phyloP scores from a whole-genome alignment of 2,888 invertebrate species.

The Xanthia togata region DNA sequence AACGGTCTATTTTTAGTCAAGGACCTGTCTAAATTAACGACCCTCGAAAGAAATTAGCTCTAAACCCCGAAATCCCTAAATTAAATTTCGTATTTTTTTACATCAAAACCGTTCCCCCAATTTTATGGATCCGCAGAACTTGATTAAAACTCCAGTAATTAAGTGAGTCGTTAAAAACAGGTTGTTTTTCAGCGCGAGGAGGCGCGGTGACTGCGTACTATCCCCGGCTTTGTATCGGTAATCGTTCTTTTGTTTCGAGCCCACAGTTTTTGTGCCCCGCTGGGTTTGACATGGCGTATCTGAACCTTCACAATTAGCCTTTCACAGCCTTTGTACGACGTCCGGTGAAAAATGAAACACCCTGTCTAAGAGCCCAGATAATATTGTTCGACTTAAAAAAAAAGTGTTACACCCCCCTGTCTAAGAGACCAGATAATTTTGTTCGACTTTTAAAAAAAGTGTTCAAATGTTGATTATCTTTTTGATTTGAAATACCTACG shows the following conservation, averaged over 20 bases:
- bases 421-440: conserved; percentile 42
- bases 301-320: conserved; percentile 61
- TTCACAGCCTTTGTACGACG: conserved; percentile 45
- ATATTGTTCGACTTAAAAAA: conserved; percentile 29
- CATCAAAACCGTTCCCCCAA: conserved; percentile 28
- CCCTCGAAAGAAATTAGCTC: conserved; percentile 32
- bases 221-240: conserved; percentile 56
- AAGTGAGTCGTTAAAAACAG: conserved; percentile 61
- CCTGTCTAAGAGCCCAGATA: conserved; percentile 40
- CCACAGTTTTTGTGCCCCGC: conserved; percentile 47
- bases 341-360: conserved; percentile 55
- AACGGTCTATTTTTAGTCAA: conserved; percentile 35
- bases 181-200: conserved; percentile 53
- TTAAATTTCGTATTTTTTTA: conserved; percentile 43
- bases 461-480: conserved; percentile 8
- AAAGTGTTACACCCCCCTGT: no score
- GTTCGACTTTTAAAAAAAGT: conserved; percentile 12
- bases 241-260: conserved; percentile 61
- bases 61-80: conserved; percentile 11
- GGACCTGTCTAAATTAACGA: conserved; percentile 19
- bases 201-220: conserved; percentile 43
- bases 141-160: conserved; percentile 64
- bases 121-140: conserved; percentile 53
- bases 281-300: conserved; percentile 42
- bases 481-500: background rate